Conservation (phyloP, 2,888 invertebrate species). For the Stramonita haemastoma region DNA sequence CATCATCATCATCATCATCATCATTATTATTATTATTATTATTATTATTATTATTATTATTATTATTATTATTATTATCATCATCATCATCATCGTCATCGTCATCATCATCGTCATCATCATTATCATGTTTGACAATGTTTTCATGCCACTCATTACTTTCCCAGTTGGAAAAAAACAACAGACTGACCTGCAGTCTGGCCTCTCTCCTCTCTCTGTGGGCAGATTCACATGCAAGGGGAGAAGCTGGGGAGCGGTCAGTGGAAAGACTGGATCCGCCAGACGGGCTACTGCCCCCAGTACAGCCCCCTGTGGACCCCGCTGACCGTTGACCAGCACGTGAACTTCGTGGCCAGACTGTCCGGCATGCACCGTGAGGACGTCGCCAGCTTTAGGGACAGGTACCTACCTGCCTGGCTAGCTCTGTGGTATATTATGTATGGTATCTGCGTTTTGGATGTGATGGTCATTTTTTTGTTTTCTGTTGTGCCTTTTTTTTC, state of each 20-base stretch:
- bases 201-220: neutral
- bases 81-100: too few relatives aligned
- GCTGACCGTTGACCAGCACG: constrained; percentile 34
- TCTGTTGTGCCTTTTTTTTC: too few relatives aligned
- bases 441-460: too few relatives aligned
- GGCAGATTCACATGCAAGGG: neutral
- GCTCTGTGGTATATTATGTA: too few relatives aligned
- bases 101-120: too few relatives aligned
- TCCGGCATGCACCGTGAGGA: constrained; percentile 4
- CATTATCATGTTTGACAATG: neutral
- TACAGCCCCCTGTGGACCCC: constrained; percentile 30
- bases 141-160: too few relatives aligned
- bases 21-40: too few relatives aligned
- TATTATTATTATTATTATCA: too few relatives aligned
- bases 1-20: neutral
- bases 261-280: neutral
- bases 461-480: too few relatives aligned
- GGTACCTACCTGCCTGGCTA: neutral
- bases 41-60: too few relatives aligned
- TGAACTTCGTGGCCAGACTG: neutral
- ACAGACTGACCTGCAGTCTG: too few relatives aligned
- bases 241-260: neutral
- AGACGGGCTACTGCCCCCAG: constrained; percentile 34
- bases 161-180: neutral
- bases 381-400: neutral